Evolutionary conservation across 2,113 vertebrate genomes (phyloP).

Genomic region (Sapayoa aenigma): DNA sequence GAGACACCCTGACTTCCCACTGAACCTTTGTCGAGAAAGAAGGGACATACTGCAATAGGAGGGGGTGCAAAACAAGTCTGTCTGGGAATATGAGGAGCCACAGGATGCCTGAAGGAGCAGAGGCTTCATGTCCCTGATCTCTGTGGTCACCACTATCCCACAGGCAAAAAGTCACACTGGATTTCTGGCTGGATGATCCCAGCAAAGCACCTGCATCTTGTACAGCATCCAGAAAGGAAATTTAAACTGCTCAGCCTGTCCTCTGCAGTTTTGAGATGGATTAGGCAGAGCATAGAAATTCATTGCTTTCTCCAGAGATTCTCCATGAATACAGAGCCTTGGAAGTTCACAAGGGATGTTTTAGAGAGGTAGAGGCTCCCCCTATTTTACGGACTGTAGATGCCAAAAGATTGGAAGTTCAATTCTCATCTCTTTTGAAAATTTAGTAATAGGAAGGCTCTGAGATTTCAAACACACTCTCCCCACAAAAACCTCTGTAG

Average conservation of each 20-base stretch:
- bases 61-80: not conserved
- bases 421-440: not conserved
- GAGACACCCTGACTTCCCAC: not conserved
- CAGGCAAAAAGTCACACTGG: not conserved
- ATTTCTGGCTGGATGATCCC: not conserved
- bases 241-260: not conserved
- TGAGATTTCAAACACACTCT: not conserved
- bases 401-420: not conserved
- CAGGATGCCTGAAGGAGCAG: not conserved
- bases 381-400: not conserved
- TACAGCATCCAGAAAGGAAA: not conserved
- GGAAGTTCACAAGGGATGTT: not conserved
- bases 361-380: not conserved
- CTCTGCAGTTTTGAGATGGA: not conserved
- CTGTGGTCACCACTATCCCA: not conserved
- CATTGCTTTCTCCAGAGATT: not conserved
- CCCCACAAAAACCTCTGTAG: not conserved
- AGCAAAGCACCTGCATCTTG: not conserved
- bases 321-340: not conserved
- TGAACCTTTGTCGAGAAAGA: not conserved
- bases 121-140: not conserved
- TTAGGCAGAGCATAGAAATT: not conserved
- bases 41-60: not conserved
- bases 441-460: not conserved
- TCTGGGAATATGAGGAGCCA: not conserved